Conservation (phyloP, 2,797 vertebrate species). For the Poeciliopsis presidionis region DNA sequence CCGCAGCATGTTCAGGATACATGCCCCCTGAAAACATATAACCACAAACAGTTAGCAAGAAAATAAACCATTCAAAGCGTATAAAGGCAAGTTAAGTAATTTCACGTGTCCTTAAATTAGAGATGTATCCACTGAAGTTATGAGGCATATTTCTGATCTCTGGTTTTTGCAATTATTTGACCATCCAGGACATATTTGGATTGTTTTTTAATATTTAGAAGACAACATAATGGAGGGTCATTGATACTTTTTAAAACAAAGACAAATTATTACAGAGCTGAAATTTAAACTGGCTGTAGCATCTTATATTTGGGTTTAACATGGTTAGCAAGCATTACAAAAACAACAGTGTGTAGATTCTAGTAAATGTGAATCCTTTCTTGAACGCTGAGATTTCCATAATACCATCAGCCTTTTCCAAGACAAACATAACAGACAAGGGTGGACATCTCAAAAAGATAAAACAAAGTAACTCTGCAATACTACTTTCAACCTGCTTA, state of each 20-base stretch:
- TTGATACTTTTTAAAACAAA: neutral
- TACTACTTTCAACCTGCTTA: neutral
- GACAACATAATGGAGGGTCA: neutral
- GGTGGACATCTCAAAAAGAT: neutral
- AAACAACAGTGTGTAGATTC: neutral
- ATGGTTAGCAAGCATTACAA: neutral
- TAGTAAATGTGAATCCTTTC: neutral
- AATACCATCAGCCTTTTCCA: neutral
- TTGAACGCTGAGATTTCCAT: neutral
- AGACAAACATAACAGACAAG: neutral
- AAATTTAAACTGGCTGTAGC: neutral
- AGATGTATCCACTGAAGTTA: neutral
- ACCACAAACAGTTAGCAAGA: neutral
- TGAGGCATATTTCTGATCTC: neutral
- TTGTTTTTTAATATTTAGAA: neutral
- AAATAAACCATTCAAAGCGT: neutral
- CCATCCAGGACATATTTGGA: neutral
- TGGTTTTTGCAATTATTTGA: neutral
- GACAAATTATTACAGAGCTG: neutral
- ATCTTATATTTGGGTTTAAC: neutral
- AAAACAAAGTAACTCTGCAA: neutral
- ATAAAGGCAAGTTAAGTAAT: neutral
- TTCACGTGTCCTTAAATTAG: neutral
- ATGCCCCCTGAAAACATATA: conserved; percentile 83
- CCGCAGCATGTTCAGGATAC: conserved; percentile 91